Base-by-base conservation (phyloP, 2,797 vertebrate genomes). In the Acipenser oxyrinchus region DNA sequence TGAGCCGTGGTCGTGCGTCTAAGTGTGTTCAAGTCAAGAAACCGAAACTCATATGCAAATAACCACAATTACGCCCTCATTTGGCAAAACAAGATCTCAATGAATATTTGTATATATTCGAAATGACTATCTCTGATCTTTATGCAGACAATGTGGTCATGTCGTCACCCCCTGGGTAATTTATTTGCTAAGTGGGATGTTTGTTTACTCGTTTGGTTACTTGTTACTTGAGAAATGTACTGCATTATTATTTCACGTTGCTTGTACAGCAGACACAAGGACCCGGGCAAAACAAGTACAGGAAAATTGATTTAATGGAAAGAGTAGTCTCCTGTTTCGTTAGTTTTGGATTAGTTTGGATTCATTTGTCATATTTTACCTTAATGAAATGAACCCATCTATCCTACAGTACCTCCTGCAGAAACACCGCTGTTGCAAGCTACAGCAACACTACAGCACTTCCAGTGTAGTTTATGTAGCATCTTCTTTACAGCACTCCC, bases 21-120 rank as follows among this genome's bases (percentile, higher is more conserved):
- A 62, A 37, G 66, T 48, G 64, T 13, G 13, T 11, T 10, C 6
- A 51, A 12, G 64, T 58, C 64, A 37, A 55, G 49, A 49, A 66
- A 58, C 12, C 11, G 48, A 57, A 49, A 71, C 49, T 87, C 81
- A 81, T 74, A 81, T 79, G 71, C 71, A 88, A 89, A 88, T 87
- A 74, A 85, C 77, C 78, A 77, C 84, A 88, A 88, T 91, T 89
- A 89, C 87, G 86, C 82, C 83, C 75, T 79, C 74, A 75, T 71
- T 74, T 71, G 12, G 68, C 58, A 75, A 72, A 79, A 79, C 78
- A 74, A 77, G 80, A 82, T 65, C 74, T 78, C 75, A 87, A 88
- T 89, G 80, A 84, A 87, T 87, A 87, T 83, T 84, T 86, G 75
- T 76, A 65, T 66, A 69, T 72, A 57, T 51, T 51, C 53, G 64